phyloP scores from a whole-genome alignment of 2,113 vertebrate genomes.

The Melanotaenia duboulayi region DNA sequence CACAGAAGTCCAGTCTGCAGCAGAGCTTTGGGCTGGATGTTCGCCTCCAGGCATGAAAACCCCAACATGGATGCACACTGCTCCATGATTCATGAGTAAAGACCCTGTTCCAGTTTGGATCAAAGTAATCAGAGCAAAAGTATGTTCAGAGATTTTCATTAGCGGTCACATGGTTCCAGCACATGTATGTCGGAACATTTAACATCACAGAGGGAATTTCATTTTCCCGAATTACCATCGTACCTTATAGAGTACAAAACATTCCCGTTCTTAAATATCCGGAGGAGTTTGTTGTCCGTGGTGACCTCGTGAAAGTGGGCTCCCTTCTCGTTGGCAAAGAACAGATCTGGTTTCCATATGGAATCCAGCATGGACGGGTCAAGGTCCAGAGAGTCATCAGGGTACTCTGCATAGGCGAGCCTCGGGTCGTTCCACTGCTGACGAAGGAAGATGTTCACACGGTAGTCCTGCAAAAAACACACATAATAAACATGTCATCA shows the following conservation, averaged over 20 bases:
- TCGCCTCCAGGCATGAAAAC: not conserved
- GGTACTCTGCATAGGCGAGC: constrained; percentile 94
- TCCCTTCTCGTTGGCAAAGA: constrained; percentile 98
- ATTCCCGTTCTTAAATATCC: constrained; percentile 98
- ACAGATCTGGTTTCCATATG: constrained; percentile 98
- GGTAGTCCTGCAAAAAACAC: constrained; percentile 87
- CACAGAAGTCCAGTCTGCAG: not conserved
- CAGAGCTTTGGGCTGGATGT: no score
- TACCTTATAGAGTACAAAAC: constrained; percentile 97
- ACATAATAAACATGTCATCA: no score
- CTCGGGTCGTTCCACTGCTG: constrained; percentile 98
- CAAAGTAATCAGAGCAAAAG: no score
- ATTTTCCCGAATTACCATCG: constrained; percentile 23
- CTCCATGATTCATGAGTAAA: not conserved
- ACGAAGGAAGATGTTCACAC: constrained; percentile 97
- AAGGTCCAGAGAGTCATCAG: constrained; percentile 96
- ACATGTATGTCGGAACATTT: no score
- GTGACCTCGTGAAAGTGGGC: constrained; percentile 98
- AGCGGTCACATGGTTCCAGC: not conserved
- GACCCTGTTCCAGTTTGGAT: no score
- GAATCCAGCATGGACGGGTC: constrained; percentile 98
- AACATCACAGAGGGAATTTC: no score
- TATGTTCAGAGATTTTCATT: no score
- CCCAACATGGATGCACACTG: not conserved
- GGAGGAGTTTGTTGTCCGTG: constrained; percentile 94